phyloP scores from a whole-genome alignment of 2,888 invertebrate species.

The Drosophila acutilabella region DNA sequence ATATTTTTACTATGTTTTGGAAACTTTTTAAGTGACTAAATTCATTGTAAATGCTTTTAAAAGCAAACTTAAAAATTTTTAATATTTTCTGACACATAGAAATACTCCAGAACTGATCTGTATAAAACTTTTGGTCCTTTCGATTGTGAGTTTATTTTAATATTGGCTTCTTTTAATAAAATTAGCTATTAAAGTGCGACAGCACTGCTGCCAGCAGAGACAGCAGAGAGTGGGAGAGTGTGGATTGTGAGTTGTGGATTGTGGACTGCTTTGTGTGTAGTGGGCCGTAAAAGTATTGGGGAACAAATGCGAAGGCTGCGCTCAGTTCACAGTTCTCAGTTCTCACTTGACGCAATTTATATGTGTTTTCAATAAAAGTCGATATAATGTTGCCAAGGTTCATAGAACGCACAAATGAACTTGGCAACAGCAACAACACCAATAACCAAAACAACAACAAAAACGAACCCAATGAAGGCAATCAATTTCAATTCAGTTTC shows the following conservation, averaged over 20 bases:
- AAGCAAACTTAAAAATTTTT: too few relatives aligned
- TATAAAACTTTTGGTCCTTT: too few relatives aligned
- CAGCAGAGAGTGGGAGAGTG: not conserved
- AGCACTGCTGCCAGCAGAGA: not conserved
- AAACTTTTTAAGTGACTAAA: too few relatives aligned
- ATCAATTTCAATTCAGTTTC: conserved; percentile 78
- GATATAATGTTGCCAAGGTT: conserved; percentile 76
- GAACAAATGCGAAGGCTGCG: conserved; percentile 32
- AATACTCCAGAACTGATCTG: too few relatives aligned
- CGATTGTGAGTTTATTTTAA: not conserved
- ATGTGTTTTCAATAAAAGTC: conserved; percentile 75
- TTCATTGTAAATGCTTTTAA: too few relatives aligned
- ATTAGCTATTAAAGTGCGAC: not conserved
- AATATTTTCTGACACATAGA: too few relatives aligned
- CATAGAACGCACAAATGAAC: conserved; percentile 76
- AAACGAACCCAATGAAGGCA: conserved; percentile 65
- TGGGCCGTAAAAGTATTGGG: conserved; percentile 64
- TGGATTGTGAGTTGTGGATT: not conserved
- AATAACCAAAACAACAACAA: conserved; percentile 26
- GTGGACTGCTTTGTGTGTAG: conserved; percentile 49
- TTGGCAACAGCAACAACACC: conserved; percentile 50
- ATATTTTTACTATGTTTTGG: too few relatives aligned
- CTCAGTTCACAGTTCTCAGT: conserved; percentile 30
- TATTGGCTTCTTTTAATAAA: not conserved
- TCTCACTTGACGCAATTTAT: conserved; percentile 65